A percentile compares a stretch with the other conserved stretches of the same genome.
Evolutionary conservation across 2,888 invertebrate genomes (phyloP).

Genomic region (Acronicta psi): DNA sequence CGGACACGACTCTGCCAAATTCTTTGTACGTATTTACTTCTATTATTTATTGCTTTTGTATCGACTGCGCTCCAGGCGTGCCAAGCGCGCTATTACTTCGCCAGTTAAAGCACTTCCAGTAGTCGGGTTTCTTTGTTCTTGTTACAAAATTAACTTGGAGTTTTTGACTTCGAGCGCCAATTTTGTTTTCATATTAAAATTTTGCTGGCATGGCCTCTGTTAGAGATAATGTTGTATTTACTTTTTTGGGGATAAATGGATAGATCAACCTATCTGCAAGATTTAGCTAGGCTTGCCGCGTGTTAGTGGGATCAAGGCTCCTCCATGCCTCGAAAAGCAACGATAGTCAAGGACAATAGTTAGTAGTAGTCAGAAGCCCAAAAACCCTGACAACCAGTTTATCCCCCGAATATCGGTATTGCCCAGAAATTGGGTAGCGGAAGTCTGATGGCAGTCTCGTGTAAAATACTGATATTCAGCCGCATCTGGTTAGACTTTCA

Average conservation of each 20-base stretch:
- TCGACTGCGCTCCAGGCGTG: slow-evolving; percentile 77
- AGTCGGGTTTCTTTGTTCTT: slow-evolving; percentile 70
- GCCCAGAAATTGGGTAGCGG: no score
- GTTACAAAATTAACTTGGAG: slow-evolving; percentile 60
- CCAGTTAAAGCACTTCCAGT: slow-evolving; percentile 69
- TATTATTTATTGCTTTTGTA: slow-evolving; percentile 83
- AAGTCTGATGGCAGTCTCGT: no score
- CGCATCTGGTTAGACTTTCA: no score
- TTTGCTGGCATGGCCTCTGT: slow-evolving; percentile 26
- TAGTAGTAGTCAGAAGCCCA: no score
- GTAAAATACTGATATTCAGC: no score
- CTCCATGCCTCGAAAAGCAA: no score
- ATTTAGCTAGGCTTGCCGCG: no score
- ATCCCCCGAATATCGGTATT: no score
- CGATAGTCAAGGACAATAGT: no score
- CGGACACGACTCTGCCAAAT: slow-evolving; percentile 85
- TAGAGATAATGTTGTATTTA: not conserved
- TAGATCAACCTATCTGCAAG: no score
- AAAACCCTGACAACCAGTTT: no score
- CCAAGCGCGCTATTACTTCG: slow-evolving; percentile 76
- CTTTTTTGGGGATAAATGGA: not conserved
- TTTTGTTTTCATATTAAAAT: slow-evolving; percentile 58
- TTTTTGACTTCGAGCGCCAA: slow-evolving; percentile 59
- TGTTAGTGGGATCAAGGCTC: no score
- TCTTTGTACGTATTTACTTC: slow-evolving; percentile 84